Base-by-base conservation (phyloP, 64 coral and sea anemone genomes). In the Actinia tenebrosa region DNA sequence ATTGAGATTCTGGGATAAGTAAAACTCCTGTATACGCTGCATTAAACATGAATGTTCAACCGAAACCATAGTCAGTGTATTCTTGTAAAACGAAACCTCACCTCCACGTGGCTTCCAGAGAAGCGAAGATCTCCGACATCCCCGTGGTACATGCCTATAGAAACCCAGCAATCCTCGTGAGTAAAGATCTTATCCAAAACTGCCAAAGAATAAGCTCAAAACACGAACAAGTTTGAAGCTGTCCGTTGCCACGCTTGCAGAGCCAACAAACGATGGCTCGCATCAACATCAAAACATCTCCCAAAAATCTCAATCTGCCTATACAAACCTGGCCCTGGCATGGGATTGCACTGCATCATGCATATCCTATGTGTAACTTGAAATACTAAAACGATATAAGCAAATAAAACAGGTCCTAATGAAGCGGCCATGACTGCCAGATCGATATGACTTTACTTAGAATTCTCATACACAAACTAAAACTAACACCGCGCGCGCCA, bases 391-490 rank as follows among this genome's bases (percentile, higher is more conserved):
- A 27, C 77, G 61, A 91, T 97, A 78, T 97, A 97, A 37, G 89
- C 59, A 93, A 93, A 97, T 97, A 93, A 97, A 93, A 93, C 83
- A 45, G 88, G 83, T 90, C 88, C 89, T 89, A 97, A 60, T 88
- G 88, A 53, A 66, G 71, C 91, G 64, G 94, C 94, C 94, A 97
- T 97, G 79, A 77, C 82, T 88, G 86, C 86, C 85, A 92, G 91
- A 97, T 60, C n/a, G 64, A 75, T 59, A 89, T 78, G 75, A 79
- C 89, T 87, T 89, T 90, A 30, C 78, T 68, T 91, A 81, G 91
- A 96, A 97, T 97, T 97, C 94, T 97, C 94, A 97, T 97, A 97
- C 94, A 97, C 86, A 97, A 96, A 86, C 91, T 62, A 87, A 83
- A 22, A 64, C 18, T 64, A 61, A 61, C 30, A 37, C 60, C 60